These are phyloP conservation scores for Scaptomyza montana DNA, from an alignment of 1,140 invertebrate genomes.

Conservation along the genomic window DNA sequence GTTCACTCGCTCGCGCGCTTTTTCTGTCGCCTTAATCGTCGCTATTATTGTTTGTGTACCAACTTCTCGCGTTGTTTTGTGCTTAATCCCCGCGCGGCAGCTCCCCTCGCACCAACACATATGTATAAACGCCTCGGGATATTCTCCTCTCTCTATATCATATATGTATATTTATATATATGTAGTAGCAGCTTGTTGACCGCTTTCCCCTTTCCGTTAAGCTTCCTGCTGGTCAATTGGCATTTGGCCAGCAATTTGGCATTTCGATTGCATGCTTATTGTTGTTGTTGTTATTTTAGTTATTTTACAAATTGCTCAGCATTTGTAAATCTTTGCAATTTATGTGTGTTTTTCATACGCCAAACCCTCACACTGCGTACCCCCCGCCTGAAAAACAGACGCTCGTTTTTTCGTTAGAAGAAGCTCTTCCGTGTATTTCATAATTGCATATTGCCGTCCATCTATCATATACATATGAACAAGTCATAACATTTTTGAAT, in stretches of 20 bases:
- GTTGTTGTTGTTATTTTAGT: slow-evolving; percentile 15
- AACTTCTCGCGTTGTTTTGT: slow-evolving; percentile 2
- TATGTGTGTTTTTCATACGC: neutral
- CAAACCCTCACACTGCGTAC: too few species aligned
- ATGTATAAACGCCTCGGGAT: slow-evolving; percentile 15
- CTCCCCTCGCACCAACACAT: neutral
- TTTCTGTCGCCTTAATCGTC: slow-evolving; percentile 48
- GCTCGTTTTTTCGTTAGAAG: neutral
- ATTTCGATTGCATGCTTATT: slow-evolving; percentile 71
- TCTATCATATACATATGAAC: neutral
- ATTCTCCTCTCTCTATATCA: neutral
- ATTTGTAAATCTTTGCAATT: slow-evolving; percentile 34
- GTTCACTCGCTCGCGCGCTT: neutral
- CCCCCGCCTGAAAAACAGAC: neutral
- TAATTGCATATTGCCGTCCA: slow-evolving; percentile 6
- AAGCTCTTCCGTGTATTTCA: slow-evolving; percentile 12
- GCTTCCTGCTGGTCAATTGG: slow-evolving; percentile 67
- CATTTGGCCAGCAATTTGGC: slow-evolving; percentile 76
- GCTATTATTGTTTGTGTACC: slow-evolving; percentile 53
- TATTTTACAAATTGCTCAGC: slow-evolving; percentile 44
- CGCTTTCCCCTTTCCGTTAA: slow-evolving; percentile 10
- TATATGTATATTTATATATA: neutral
- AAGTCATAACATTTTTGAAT: neutral
- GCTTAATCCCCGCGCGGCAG: neutral
- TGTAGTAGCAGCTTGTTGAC: neutral